Evolutionary conservation across 2,113 vertebrate genomes (phyloP).

Genomic region (Xerus inauris): DNA sequence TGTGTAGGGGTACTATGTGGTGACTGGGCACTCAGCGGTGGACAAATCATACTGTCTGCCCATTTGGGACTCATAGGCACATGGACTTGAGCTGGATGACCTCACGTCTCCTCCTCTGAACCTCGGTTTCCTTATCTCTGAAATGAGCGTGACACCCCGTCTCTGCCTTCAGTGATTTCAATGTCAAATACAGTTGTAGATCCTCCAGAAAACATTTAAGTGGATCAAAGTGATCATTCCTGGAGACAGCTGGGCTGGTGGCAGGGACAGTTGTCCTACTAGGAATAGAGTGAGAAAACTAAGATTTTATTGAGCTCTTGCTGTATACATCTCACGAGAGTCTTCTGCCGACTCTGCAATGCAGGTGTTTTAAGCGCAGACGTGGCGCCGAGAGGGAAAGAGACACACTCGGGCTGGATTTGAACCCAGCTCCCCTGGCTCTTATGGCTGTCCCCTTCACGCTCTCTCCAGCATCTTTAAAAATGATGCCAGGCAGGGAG

Average conservation of each 20-base stretch:
- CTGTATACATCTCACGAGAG: not conserved
- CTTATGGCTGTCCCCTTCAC: not conserved
- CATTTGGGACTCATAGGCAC: not conserved
- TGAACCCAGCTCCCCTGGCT: not conserved
- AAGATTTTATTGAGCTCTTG: not conserved
- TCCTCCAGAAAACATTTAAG: not conserved
- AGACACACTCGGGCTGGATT: not conserved
- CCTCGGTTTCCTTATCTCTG: not conserved
- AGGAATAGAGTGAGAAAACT: not conserved
- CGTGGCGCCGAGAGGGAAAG: not conserved
- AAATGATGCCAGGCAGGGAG: not conserved
- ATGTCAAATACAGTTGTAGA: not conserved
- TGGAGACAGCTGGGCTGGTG: not conserved
- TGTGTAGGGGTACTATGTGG: not conserved
- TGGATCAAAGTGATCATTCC: not conserved
- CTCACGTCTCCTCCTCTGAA: not conserved
- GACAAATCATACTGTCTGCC: not conserved
- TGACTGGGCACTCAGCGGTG: not conserved
- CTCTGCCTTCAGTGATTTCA: not conserved
- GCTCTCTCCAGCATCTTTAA: not conserved
- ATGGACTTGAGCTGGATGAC: not conserved
- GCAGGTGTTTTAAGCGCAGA: not conserved
- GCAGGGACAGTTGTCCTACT: not conserved
- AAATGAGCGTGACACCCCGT: not conserved
- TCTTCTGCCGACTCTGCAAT: not conserved